Conservation (phyloP, 2,113 vertebrate species). For the Blennius ocellaris region DNA sequence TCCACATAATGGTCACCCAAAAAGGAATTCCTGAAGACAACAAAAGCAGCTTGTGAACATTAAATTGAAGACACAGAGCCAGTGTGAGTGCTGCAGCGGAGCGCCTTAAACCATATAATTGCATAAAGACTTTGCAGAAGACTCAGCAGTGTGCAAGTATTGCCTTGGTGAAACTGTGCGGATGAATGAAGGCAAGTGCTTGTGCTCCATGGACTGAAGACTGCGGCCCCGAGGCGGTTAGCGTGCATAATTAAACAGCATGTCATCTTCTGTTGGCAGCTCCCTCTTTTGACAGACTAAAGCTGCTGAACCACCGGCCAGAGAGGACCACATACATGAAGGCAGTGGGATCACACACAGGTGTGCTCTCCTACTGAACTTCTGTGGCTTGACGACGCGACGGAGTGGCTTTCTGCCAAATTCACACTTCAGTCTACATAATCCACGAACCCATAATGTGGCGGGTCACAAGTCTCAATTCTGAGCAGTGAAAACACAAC, state of each 20-base stretch:
- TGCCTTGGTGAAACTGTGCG: slow-evolving; percentile 40
- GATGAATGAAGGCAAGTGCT: slow-evolving; percentile 40
- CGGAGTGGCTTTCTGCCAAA: not conserved
- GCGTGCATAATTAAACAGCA: slow-evolving; percentile 61
- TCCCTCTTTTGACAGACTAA: slow-evolving; percentile 33
- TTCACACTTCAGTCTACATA: not conserved
- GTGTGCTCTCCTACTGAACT: not conserved
- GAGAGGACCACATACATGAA: slow-evolving; percentile 22
- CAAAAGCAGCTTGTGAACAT: slow-evolving; percentile 27
- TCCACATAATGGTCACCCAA: slow-evolving; percentile 98
- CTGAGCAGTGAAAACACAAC: slow-evolving; percentile 61
- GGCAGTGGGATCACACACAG: slow-evolving; percentile 8
- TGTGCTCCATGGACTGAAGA: slow-evolving; percentile 48
- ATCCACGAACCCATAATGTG: not conserved
- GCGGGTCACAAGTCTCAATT: slow-evolving; percentile 16
- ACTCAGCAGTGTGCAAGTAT: slow-evolving; percentile 15
- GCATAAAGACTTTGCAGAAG: slow-evolving; percentile 21
- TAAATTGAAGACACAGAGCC: slow-evolving; percentile 24
- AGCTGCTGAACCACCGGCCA: slow-evolving; percentile 30
- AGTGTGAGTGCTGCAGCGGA: not conserved
- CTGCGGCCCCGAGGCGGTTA: slow-evolving; percentile 40
- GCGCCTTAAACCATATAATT: slow-evolving; percentile 24
- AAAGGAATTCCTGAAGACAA: slow-evolving; percentile 92
- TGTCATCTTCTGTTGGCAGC: slow-evolving; percentile 35
- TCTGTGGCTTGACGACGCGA: not conserved